phyloP scores from a whole-genome alignment of 35 echinoderm and acorn worm species.

The Stichopus chloronotus region DNA sequence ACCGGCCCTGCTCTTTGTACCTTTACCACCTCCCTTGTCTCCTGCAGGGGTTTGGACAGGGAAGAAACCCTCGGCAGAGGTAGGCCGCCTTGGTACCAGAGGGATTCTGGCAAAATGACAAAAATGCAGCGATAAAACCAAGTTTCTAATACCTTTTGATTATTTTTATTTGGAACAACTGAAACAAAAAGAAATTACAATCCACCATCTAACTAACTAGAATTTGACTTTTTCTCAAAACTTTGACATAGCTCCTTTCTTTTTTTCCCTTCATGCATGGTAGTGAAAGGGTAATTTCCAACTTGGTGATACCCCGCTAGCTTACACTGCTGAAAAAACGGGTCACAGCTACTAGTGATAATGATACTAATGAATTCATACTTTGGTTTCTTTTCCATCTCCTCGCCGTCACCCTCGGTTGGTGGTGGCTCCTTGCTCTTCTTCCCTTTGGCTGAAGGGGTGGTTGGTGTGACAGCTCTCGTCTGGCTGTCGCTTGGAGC shows the following conservation, averaged over 20 bases:
- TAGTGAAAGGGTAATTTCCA: no score
- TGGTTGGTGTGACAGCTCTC: slow-evolving; percentile 71
- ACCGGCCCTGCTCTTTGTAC: slow-evolving; percentile 81
- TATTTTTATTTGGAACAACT: no score
- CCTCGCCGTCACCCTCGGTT: slow-evolving; percentile 54
- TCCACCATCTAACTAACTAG: not conserved
- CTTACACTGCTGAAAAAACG: no score
- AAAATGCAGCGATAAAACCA: not conserved
- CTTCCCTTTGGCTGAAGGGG: slow-evolving; percentile 96
- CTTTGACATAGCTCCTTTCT: not conserved
- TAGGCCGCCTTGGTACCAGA: slow-evolving; percentile 83
- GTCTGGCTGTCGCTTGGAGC: slow-evolving; percentile 81
- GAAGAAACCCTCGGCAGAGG: slow-evolving; percentile 94
- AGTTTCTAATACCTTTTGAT: not conserved
- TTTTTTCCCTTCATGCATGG: no score
- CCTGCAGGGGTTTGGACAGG: slow-evolving; percentile 84
- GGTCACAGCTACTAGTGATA: no score
- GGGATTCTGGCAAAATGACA: slow-evolving; percentile 69
- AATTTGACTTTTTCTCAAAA: not conserved
- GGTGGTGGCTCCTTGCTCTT: slow-evolving; percentile 78
- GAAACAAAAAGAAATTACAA: not conserved
- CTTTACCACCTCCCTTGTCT: slow-evolving; percentile 75
- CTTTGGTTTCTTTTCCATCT: slow-evolving; percentile 81
- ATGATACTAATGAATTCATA: not conserved
- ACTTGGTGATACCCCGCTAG: no score